A percentile compares a stretch with the other conserved stretches of the same genome.
Evolutionary conservation across 2,113 vertebrate genomes (phyloP).

Genomic region (Kobus ellipsiprymnus): DNA sequence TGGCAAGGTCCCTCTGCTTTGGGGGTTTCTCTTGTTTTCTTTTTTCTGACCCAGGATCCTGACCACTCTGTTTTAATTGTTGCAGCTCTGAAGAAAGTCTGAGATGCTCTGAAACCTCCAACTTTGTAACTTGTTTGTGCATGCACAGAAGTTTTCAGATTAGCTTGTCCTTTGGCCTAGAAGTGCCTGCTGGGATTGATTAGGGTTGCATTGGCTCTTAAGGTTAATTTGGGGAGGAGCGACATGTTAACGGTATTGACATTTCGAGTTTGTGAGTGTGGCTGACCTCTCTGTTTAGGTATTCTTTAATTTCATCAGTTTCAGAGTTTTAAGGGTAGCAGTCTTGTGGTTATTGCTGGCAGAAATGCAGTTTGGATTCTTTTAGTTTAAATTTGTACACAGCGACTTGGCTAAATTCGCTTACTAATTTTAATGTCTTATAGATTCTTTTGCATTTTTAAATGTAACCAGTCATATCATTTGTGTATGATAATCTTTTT

Average conservation of each 20-base stretch:
- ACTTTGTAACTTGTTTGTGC: not conserved
- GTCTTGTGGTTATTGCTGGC: not conserved
- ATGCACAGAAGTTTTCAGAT: not conserved
- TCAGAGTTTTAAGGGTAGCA: not conserved
- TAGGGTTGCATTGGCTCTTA: not conserved
- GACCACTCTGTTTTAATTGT: not conserved
- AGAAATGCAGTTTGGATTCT: not conserved
- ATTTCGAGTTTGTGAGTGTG: not conserved
- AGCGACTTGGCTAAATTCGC: not conserved
- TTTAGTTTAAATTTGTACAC: not conserved
- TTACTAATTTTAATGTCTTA: not conserved
- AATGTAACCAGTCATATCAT: accelerated
- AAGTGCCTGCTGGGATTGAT: not conserved
- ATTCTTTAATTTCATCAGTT: not conserved
- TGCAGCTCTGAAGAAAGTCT: not conserved
- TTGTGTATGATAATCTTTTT: not conserved
- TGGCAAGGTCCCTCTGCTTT: not conserved
- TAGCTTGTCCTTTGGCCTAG: not conserved
- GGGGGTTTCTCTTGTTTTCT: not conserved
- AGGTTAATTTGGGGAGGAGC: not conserved
- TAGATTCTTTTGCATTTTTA: not conserved
- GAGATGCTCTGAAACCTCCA: not conserved
- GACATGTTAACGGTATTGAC: not conserved
- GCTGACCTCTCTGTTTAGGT: not conserved
- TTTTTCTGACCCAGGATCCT: not conserved